These are phyloP conservation scores for Cydia strobilella DNA, from an alignment of 1,140 invertebrate species.

Conservation along the genomic window DNA sequence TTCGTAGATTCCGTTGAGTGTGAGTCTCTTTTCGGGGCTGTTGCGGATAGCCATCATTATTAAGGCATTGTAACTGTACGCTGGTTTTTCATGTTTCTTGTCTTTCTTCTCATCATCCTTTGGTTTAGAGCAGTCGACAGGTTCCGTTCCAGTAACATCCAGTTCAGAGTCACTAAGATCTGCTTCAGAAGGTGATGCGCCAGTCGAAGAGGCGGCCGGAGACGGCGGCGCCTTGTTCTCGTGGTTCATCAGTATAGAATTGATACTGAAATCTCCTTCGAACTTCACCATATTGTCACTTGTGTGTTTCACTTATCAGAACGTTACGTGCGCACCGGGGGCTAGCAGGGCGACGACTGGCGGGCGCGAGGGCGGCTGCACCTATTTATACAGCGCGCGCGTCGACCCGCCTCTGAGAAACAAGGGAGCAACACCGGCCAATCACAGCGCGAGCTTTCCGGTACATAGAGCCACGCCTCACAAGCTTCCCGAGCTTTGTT, in stretches of 20 bases:
- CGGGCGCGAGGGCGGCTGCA: constrained; percentile 66
- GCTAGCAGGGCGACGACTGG: constrained; percentile 64
- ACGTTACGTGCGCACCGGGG: constrained; percentile 51
- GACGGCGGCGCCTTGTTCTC: constrained; percentile 62
- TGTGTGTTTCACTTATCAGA: constrained; percentile 50
- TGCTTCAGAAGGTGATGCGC: constrained; percentile 61
- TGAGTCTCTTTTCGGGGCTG: constrained; percentile 96
- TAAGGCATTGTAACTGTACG: constrained; percentile 99
- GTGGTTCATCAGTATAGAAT: constrained; percentile 73
- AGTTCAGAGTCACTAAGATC: constrained; percentile 83
- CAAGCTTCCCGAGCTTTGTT: constrained; percentile 35
- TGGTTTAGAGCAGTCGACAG: constrained; percentile 83
- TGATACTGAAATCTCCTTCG: constrained; percentile 78
- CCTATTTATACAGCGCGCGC: constrained; percentile 53
- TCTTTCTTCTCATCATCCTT: constrained; percentile 78
- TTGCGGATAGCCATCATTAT: constrained; percentile 99
- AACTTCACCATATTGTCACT: constrained; percentile 76
- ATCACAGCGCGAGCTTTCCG: constrained; percentile 58
- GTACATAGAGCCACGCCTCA: constrained; percentile 52
- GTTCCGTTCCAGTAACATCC: constrained; percentile 88
- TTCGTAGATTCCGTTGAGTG: constrained; percentile 99
- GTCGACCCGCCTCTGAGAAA: constrained; percentile 54
- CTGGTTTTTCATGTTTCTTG: constrained; percentile 93
- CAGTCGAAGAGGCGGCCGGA: constrained; percentile 58
- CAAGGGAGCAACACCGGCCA: constrained; percentile 47